phyloP scores from a whole-genome alignment of 2,888 invertebrate species.

The Lasioglossum vierecki region DNA sequence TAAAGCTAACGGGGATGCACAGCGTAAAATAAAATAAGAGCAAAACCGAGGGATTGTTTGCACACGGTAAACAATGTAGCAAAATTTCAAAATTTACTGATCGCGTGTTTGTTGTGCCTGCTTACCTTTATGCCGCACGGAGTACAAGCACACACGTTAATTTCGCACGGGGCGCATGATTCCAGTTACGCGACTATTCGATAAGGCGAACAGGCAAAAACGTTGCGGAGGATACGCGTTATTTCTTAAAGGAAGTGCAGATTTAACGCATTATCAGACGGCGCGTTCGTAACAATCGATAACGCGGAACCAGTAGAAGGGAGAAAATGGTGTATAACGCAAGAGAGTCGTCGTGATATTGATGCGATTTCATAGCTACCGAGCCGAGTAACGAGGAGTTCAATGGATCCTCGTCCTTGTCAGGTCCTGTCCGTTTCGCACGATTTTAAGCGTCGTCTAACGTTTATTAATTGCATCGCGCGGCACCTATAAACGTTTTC shows the following conservation, averaged over 20 bases:
- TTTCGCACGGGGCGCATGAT: slow-evolving; percentile 46
- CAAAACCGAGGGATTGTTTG: not conserved
- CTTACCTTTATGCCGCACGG: slow-evolving; percentile 53
- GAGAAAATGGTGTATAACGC: slow-evolving; percentile 54
- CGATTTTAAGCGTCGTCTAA: not conserved
- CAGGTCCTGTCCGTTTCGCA: not conserved
- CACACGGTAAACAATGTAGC: not conserved
- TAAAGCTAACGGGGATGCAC: not conserved
- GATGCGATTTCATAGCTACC: slow-evolving; percentile 48
- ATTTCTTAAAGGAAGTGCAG: slow-evolving; percentile 57
- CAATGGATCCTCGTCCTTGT: slow-evolving; percentile 26
- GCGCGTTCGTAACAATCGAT: slow-evolving; percentile 68
- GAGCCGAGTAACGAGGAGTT: slow-evolving; percentile 20
- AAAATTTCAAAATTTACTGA: not conserved
- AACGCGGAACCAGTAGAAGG: slow-evolving; percentile 64
- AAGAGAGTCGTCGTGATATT: slow-evolving; percentile 29
- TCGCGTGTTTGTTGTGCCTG: slow-evolving; percentile 15
- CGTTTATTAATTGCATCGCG: slow-evolving; percentile 45
- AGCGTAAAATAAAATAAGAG: not conserved
- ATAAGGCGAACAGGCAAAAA: slow-evolving; percentile 17
- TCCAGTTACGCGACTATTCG: slow-evolving; percentile 31
- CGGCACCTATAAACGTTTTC: slow-evolving; percentile 41
- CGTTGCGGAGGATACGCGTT: slow-evolving; percentile 30
- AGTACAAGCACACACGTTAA: slow-evolving; percentile 34
- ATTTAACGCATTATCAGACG: slow-evolving; percentile 69